These are phyloP conservation scores for Parelbella ahira DNA, from an alignment of 2,888 invertebrate genomes.

Conservation along the genomic window DNA sequence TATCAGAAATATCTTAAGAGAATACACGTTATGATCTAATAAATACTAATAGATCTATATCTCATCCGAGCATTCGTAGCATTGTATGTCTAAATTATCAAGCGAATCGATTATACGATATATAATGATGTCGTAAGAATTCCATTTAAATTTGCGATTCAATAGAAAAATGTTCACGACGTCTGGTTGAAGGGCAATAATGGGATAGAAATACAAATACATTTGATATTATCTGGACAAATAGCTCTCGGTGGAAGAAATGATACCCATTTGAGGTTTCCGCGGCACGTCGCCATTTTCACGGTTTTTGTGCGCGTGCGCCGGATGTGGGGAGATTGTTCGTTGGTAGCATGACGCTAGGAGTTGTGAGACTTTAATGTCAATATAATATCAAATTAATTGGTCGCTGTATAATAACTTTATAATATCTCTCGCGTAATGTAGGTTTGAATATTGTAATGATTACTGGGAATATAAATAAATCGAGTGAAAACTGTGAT, in stretches of 20 bases:
- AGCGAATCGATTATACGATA: neutral
- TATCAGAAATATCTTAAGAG: conserved; percentile 10
- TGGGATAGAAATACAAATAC: conserved; percentile 50
- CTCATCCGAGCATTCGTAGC: neutral
- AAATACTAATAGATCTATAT: no score
- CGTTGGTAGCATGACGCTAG: conserved; percentile 29
- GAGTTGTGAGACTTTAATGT: conserved; percentile 43
- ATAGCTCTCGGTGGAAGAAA: conserved; percentile 46
- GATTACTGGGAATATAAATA: no score
- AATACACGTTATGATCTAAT: no score
- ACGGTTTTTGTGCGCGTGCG: conserved; percentile 59
- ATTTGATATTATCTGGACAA: conserved; percentile 49
- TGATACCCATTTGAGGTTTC: conserved; percentile 67
- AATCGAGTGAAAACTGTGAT: no score
- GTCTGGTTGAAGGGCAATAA: conserved; percentile 38
- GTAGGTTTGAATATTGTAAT: no score
- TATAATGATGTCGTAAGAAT: conserved; percentile 4
- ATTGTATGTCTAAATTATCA: conserved; percentile 19
- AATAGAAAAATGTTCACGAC: conserved; percentile 44
- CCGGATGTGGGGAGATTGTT: conserved; percentile 60
- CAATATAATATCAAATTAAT: conserved; percentile 58
- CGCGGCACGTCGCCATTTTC: conserved; percentile 44
- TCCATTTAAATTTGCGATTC: conserved; percentile 20
- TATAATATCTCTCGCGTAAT: no score
- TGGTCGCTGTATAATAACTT: conserved; percentile 29